Evolutionary conservation across 2,113 vertebrate genomes (phyloP).

Genomic region (Dolichallabes microphthalmus): DNA sequence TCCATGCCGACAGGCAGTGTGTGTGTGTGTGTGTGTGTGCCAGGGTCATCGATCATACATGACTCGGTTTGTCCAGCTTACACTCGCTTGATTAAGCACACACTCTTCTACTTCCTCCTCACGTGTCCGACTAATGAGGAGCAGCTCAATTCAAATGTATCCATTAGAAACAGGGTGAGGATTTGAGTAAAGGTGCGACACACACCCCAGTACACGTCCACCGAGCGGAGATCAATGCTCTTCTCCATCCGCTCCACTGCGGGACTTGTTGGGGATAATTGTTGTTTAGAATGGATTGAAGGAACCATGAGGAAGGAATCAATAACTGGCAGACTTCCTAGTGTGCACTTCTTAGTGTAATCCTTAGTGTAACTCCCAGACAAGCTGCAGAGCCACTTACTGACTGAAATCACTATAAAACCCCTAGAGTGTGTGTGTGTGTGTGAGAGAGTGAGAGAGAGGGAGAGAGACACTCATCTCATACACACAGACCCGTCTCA

Average conservation of each 20-base stretch:
- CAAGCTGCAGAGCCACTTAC: not conserved
- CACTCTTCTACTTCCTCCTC: not conserved
- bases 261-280: conserved; percentile 59
- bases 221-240: conserved; percentile 59
- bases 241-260: conserved; percentile 63
- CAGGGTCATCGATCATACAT: not conserved
- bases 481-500: not conserved
- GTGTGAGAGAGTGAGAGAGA: too few relatives aligned
- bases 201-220: conserved; percentile 37
- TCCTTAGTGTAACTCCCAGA: not conserved
- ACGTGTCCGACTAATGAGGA: conserved; percentile 48
- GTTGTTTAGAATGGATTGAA: conserved; percentile 58
- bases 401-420: not conserved
- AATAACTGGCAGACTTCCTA: conserved; percentile 60
- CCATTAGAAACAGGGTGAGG: conserved; percentile 55
- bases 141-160: conserved; percentile 33
- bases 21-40: not conserved
- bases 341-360: not conserved
- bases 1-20: too few relatives aligned
- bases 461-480: too few relatives aligned
- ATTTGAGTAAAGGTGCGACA: conserved; percentile 52
- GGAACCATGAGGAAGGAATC: conserved; percentile 63
- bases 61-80: conserved; percentile 4
- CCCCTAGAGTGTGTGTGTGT: not conserved
- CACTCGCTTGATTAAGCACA: not conserved